Evolutionary conservation across 2,113 vertebrate genomes (phyloP).

Genomic region (Candoia aspera): DNA sequence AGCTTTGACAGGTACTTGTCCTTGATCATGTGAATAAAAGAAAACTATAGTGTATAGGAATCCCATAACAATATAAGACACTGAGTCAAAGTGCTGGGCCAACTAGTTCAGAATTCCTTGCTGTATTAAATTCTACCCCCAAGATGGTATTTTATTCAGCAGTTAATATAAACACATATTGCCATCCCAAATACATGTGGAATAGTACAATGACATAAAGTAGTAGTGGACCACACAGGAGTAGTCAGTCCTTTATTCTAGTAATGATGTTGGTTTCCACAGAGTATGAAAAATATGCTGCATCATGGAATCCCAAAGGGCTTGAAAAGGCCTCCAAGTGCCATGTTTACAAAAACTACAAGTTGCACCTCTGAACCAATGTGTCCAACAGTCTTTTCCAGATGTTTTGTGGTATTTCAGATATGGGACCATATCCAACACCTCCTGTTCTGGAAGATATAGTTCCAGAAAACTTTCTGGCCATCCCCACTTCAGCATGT

Average conservation of each 20-base stretch:
- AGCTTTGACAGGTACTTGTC: background rate
- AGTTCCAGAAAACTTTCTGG: background rate
- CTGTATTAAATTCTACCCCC: background rate
- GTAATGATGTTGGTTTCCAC: background rate
- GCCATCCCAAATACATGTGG: background rate
- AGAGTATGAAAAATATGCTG: background rate
- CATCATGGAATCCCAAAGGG: background rate
- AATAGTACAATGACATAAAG: background rate
- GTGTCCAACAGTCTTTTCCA: background rate
- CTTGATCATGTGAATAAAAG: background rate
- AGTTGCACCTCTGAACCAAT: background rate
- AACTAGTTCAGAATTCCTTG: background rate
- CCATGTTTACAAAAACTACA: background rate
- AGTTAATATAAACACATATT: background rate
- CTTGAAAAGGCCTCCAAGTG: background rate
- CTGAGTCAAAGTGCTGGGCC: background rate
- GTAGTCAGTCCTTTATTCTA: background rate
- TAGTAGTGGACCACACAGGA: no score
- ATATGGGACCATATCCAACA: background rate
- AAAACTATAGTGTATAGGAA: background rate
- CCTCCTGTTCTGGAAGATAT: background rate
- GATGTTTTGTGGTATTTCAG: background rate
- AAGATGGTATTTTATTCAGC: background rate
- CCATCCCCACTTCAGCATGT: background rate
- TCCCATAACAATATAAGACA: background rate